Base-by-base conservation (phyloP, 2,888 invertebrate genomes). In the Ceratothoa steindachneri region DNA sequence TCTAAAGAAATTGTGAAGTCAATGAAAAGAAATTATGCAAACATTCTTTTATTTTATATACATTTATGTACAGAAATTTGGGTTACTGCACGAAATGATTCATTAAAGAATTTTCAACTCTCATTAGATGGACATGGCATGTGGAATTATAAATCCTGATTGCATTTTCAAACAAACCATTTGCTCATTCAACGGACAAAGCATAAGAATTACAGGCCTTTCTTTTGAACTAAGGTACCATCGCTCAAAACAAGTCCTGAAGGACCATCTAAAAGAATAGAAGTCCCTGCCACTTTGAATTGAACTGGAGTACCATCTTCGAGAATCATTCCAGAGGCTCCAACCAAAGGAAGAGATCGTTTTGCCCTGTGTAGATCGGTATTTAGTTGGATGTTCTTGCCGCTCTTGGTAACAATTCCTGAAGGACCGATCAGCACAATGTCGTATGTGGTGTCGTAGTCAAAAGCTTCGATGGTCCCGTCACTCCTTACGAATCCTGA, bases 311-410 rank as follows among this genome's bases (percentile, higher is more conserved):
- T 22, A 28, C 71, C 71, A 24, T 51, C 51, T 1, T 4, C 53
- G 19, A 29, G 31, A 60, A 74, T 55, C 31, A 71, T 71, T 22
- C 71, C 71, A 12, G 71, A 71, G n/a, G 67, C 52, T 4, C 73
- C 73, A 51, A 66, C 27, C 19, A 41, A 31, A 2, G n/a, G 2
- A 60, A 24, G 22, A 28, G 68, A 19, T 7, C 73, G 28, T 41
- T 65, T 71, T 1, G 31, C 68, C 24, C 12, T 24, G 67, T 55
- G 51, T 31, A 74, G 70, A n/a, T n/a, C n/a, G n/a, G n/a, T n/a
- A n/a, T n/a, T n/a, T 51, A 72, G 68, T 65, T 72, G 75, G 15
- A 65, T 31, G 24, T 71, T 71, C 29, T 30, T 68, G 24, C 75
- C 75, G 41, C 64, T 28, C 19, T 64, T 24, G 24, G 30, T 30